phyloP scores from a whole-genome alignment of 92 coral and sea anemone species.

The Actinostola sp. region DNA sequence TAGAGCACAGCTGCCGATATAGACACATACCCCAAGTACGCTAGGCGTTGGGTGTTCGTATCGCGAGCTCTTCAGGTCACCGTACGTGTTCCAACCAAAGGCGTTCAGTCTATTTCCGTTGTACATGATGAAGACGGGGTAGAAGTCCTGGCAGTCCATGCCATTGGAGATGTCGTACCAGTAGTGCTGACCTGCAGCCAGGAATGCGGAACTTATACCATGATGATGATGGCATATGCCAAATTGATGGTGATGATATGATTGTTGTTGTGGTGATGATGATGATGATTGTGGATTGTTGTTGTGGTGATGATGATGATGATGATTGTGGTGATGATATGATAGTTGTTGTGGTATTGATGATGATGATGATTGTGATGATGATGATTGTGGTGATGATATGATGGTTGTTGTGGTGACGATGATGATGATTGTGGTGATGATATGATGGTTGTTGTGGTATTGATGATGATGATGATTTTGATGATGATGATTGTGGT shows the following conservation, averaged over 20 bases:
- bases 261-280: not conserved
- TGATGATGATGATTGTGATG: not conserved
- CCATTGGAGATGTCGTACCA: slow-evolving; percentile 82
- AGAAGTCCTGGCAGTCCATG: slow-evolving; percentile 84
- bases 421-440: not conserved
- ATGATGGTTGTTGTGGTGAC: not conserved
- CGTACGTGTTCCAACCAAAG: slow-evolving; percentile 75
- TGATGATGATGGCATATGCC: too few species aligned
- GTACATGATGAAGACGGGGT: slow-evolving; percentile 82
- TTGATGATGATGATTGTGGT: slow-evolving; percentile 2
- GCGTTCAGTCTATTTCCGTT: slow-evolving; percentile 67
- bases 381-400: not conserved
- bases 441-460: not conserved
- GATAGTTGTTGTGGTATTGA: too few species aligned
- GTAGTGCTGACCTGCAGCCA: slow-evolving; percentile 87
- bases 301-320: too few species aligned
- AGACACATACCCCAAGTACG: too few species aligned
- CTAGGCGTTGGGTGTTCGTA: slow-evolving; percentile 94
- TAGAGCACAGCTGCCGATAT: too few species aligned
- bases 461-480: not conserved
- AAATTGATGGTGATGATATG: not conserved
- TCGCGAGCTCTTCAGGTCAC: slow-evolving; percentile 61
- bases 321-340: not conserved
- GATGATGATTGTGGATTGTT: too few species aligned
- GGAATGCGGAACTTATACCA: not conserved